These are phyloP conservation scores for Plebejus melissa DNA, from an alignment of 2,888 invertebrate species.

Conservation along the genomic window DNA sequence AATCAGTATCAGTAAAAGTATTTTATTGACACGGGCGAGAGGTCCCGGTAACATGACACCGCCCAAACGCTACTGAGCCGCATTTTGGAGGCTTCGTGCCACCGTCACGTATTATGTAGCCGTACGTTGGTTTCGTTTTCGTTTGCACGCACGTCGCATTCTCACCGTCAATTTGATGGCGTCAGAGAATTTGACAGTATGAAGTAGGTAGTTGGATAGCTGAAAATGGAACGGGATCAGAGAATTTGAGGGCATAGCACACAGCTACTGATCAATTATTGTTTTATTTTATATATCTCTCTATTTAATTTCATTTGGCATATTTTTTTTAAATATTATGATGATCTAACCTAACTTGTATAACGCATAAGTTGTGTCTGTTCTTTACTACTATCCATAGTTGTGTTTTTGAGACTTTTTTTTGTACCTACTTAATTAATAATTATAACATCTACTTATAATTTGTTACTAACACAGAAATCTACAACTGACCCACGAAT, in stretches of 20 bases:
- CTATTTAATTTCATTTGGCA: no score
- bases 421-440: no score
- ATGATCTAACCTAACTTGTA: no score
- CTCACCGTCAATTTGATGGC: not conserved
- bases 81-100: slow-evolving; percentile 66
- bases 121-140: slow-evolving; percentile 60
- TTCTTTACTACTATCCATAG: no score
- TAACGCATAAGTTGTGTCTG: no score
- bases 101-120: slow-evolving; percentile 51
- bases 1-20: slow-evolving; percentile 17
- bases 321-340: no score
- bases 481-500: not conserved
- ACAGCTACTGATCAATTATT: no score
- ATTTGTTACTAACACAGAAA: not conserved
- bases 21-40: slow-evolving; percentile 15
- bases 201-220: not conserved
- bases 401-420: no score
- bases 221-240: not conserved
- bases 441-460: not conserved
- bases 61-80: slow-evolving; percentile 70
- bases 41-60: slow-evolving; percentile 61
- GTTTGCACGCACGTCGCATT: slow-evolving; percentile 56
- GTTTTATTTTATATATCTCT: no score
- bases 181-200: not conserved
- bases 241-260: no score